These are phyloP conservation scores for Ceratina australensis DNA, from an alignment of 1,140 invertebrate species.

Conservation along the genomic window DNA sequence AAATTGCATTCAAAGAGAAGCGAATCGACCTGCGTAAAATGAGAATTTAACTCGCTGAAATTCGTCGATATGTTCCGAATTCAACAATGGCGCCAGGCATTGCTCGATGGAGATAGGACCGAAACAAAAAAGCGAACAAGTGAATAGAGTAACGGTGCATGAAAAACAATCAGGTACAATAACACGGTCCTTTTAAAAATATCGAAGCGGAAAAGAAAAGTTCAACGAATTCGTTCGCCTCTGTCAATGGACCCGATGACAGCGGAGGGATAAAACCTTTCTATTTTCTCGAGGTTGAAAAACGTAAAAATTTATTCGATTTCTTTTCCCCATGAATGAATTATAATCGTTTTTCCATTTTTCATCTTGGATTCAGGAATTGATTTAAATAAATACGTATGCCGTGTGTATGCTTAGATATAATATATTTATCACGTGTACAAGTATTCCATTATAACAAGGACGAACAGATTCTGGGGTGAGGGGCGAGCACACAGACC, in stretches of 20 bases:
- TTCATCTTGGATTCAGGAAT: conserved; percentile 21
- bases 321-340: background rate
- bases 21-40: background rate
- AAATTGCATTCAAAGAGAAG: background rate
- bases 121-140: background rate
- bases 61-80: background rate
- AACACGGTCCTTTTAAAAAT: no score
- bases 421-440: conserved; percentile 21
- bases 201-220: no score
- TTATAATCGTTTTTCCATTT: no score
- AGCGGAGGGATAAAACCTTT: no score
- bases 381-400: conserved; percentile 49
- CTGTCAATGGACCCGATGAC: no score
- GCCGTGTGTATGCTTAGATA: conserved; percentile 14
- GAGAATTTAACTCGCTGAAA: background rate
- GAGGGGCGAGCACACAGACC: conserved; percentile 4
- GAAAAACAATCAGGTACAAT: background rate
- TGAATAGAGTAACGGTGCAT: background rate
- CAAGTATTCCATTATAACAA: conserved; percentile 30
- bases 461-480: conserved; percentile 38
- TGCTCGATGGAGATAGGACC: background rate
- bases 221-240: no score
- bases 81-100: background rate
- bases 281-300: no score
- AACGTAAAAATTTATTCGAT: no score